Conservation (phyloP, 2,888 invertebrate species). For the Sminthurinus aureus region DNA sequence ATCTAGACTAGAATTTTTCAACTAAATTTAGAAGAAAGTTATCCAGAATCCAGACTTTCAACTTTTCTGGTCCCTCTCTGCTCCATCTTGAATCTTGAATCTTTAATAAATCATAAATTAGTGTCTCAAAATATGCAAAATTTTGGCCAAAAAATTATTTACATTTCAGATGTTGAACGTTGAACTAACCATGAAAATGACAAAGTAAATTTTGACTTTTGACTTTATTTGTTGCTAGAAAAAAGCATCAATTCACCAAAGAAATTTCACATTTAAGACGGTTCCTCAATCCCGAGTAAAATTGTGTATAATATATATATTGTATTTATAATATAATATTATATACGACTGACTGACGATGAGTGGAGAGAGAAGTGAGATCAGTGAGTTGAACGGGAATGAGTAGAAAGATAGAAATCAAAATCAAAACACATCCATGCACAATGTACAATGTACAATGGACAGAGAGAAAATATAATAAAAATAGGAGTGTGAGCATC, state of each 20-base stretch:
- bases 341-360: neutral
- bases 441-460: too few relatives aligned
- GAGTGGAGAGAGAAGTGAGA: neutral
- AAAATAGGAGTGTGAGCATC: neutral
- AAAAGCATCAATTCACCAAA: neutral
- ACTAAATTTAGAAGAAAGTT: neutral
- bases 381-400: neutral
- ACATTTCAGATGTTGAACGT: neutral
- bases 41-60: neutral
- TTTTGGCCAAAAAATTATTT: neutral
- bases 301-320: too few relatives aligned
- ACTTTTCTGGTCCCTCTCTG: neutral
- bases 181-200: neutral
- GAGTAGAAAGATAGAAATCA: constrained; percentile 9
- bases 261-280: neutral
- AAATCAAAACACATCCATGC: too few relatives aligned
- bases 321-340: too few relatives aligned
- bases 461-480: neutral
- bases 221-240: neutral
- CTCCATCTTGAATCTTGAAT: too few relatives aligned
- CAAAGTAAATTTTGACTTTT: neutral
- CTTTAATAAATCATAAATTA: neutral
- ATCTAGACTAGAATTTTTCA: too few relatives aligned
- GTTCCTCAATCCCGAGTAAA: neutral
- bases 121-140: neutral